A percentile compares a stretch with the other conserved stretches of the same genome.
Evolutionary conservation across 2,113 vertebrate genomes (phyloP).

Genomic region (Oreochromis aureus): DNA sequence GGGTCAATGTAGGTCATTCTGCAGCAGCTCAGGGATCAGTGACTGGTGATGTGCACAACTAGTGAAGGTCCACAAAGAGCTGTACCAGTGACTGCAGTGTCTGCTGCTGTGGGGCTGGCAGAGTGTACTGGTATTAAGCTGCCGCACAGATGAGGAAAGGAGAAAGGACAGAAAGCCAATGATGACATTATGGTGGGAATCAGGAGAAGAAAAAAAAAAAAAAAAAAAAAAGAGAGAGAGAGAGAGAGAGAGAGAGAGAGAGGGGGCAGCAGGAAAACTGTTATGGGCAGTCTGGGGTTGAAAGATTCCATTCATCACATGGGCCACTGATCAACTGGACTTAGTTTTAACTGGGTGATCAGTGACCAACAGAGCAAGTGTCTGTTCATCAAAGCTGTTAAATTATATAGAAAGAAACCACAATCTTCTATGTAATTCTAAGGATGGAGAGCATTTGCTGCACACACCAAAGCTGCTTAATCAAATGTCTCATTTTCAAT

Average conservation of each 20-base stretch:
- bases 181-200: slow-evolving; percentile 9
- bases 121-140: slow-evolving; percentile 82
- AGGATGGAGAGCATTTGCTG: neutral
- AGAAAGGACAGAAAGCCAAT: slow-evolving; percentile 22
- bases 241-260: too few species aligned
- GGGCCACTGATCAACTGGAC: neutral
- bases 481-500: neutral
- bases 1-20: slow-evolving; percentile 81
- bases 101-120: slow-evolving; percentile 53
- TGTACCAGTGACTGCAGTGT: neutral
- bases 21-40: slow-evolving; percentile 80
- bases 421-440: neutral
- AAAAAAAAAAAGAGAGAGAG: too few species aligned
- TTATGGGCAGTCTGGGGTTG: neutral
- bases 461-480: neutral
- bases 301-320: neutral
- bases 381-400: neutral
- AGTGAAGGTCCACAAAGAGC: slow-evolving; percentile 74
- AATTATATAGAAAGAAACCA: neutral
- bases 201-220: neutral
- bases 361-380: neutral
- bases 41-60: slow-evolving; percentile 78
- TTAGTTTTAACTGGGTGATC: neutral
- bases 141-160: slow-evolving; percentile 73
- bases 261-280: neutral